Evolutionary conservation across 2,888 invertebrate species (phyloP).

Genomic region (Agrochola litura): DNA sequence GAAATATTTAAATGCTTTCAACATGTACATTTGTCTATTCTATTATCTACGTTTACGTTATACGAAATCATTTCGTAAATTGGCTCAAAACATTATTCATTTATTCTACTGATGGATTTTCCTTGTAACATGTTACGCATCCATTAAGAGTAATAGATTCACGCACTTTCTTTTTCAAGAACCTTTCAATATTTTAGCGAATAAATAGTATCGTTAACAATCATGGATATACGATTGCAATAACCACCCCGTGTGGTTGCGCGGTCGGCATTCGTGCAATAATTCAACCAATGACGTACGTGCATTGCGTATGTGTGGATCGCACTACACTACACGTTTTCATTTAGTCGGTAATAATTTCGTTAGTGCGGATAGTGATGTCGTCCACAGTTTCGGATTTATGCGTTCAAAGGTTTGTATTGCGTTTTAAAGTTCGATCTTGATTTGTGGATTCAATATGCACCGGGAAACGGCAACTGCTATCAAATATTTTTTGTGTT

Average conservation of each 20-base stretch:
- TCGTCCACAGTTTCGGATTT: slow-evolving; percentile 51
- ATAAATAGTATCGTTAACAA: slow-evolving; percentile 21
- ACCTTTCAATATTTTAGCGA: slow-evolving; percentile 44
- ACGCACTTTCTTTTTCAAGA: slow-evolving; percentile 31
- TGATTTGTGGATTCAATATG: slow-evolving; percentile 55
- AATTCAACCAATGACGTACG: slow-evolving; percentile 64
- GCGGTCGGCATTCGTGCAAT: slow-evolving; percentile 44
- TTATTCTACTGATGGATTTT: slow-evolving; percentile 65
- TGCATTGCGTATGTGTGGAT: slow-evolving; percentile 43
- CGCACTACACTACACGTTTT: slow-evolving; percentile 60
- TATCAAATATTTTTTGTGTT: slow-evolving; percentile 2
- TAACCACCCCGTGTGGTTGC: slow-evolving; percentile 59
- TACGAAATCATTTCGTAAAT: slow-evolving; percentile 37
- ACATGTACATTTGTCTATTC: slow-evolving; percentile 6
- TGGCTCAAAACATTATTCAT: slow-evolving; percentile 55
- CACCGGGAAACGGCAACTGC: not conserved
- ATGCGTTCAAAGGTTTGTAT: slow-evolving; percentile 44
- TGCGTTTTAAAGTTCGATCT: slow-evolving; percentile 44
- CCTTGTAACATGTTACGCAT: slow-evolving; percentile 57
- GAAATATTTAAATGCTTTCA: slow-evolving; percentile 8
- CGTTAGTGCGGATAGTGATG: slow-evolving; percentile 50
- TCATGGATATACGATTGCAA: slow-evolving; percentile 30
- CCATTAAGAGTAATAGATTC: slow-evolving; percentile 56
- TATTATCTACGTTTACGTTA: not conserved
- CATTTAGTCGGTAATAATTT: slow-evolving; percentile 59